Evolutionary conservation across 2,888 invertebrate genomes (phyloP).

Genomic region (Archips crataeganus): DNA sequence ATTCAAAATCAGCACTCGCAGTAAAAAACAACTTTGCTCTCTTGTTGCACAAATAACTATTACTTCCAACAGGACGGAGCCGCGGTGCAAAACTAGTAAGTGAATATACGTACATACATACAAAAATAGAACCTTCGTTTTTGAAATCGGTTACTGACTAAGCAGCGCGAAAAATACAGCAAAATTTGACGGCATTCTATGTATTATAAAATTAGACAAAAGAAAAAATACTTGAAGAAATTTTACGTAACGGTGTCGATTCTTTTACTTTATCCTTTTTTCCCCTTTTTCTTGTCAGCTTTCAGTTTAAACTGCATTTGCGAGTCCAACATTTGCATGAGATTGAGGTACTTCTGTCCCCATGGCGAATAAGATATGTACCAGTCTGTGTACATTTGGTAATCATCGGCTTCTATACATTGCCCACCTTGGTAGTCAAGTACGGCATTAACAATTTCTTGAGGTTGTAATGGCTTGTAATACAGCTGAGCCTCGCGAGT

Average conservation of each 20-base stretch:
- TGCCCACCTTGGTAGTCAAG: conserved; percentile 62
- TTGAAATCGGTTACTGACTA: too few relatives aligned
- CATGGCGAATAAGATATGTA: conserved; percentile 72
- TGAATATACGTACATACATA: too few relatives aligned
- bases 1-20: too few relatives aligned
- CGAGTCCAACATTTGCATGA: conserved; percentile 65
- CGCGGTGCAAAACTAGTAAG: too few relatives aligned
- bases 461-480: conserved; percentile 78
- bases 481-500: conserved; percentile 81
- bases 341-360: conserved; percentile 64
- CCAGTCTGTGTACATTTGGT: conserved; percentile 79
- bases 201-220: background rate
- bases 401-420: conserved; percentile 72
- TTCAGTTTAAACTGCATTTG: conserved; percentile 68
- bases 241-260: too few relatives aligned
- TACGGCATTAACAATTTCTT: conserved; percentile 81
- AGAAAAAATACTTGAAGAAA: background rate
- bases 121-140: too few relatives aligned
- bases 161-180: too few relatives aligned
- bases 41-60: too few relatives aligned
- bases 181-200: too few relatives aligned
- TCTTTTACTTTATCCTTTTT: conserved; percentile 42
- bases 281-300: conserved; percentile 68
- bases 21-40: too few relatives aligned
- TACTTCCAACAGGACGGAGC: too few relatives aligned